These are phyloP conservation scores for Hippopotamus amphibius DNA, from an alignment of 2,113 vertebrate genomes.

Conservation along the genomic window DNA sequence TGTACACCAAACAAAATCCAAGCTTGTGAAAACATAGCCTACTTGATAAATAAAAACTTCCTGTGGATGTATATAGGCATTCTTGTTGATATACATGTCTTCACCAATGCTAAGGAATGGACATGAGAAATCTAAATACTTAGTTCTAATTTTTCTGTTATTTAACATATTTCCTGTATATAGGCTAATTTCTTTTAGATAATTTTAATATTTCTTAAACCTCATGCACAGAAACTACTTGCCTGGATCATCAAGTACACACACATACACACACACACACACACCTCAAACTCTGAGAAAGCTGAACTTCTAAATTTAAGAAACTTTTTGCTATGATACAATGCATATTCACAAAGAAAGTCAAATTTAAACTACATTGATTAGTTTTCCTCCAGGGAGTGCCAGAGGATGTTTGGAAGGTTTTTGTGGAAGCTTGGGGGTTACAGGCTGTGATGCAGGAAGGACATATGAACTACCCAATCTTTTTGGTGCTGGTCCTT, in stretches of 20 bases:
- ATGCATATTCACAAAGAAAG: not conserved
- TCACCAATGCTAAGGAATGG: not conserved
- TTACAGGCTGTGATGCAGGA: not conserved
- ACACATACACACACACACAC: not conserved
- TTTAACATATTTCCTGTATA: not conserved
- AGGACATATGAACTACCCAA: not conserved
- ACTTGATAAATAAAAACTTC: slow-evolving; percentile 23
- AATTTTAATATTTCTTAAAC: slow-evolving; percentile 50
- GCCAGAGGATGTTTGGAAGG: not conserved
- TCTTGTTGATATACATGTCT: not conserved
- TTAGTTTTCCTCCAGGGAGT: not conserved
- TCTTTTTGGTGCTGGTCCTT: not conserved
- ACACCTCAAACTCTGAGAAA: not conserved
- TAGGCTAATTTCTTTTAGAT: slow-evolving; percentile 37
- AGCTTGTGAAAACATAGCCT: slow-evolving; percentile 11
- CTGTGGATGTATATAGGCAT: not conserved
- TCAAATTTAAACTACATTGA: not conserved
- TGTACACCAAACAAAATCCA: slow-evolving; percentile 50
- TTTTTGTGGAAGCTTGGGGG: slow-evolving; percentile 8
- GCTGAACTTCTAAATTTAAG: not conserved
- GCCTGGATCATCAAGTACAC: not conserved
- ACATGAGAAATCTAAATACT: slow-evolving; percentile 17
- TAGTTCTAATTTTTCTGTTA: slow-evolving; percentile 9
- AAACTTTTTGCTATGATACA: not conserved
- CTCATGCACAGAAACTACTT: not conserved